phyloP scores from a whole-genome alignment of 1,140 invertebrate species.

The Monochamus saltuarius region DNA sequence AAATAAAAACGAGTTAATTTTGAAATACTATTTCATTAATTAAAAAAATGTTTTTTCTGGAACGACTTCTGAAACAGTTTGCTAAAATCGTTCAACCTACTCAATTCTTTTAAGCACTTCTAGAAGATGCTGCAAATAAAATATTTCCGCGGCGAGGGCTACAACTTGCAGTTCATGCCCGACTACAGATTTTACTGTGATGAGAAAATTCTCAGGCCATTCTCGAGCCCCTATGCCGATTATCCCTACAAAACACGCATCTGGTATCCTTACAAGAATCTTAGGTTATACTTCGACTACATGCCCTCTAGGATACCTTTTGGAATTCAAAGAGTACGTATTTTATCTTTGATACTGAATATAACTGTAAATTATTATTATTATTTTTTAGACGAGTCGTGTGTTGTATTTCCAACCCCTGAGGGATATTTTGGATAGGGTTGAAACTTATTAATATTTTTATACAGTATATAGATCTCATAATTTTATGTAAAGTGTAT shows the following conservation, averaged over 20 bases:
- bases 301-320: slow-evolving; percentile 30
- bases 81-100: not conserved
- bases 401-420: too few relatives aligned
- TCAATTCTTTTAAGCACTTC: not conserved
- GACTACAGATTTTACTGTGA: slow-evolving; percentile 35
- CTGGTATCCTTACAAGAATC: slow-evolving; percentile 30
- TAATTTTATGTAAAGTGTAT: too few relatives aligned
- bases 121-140: slow-evolving; percentile 33
- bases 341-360: not conserved
- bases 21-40: not conserved
- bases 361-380: too few relatives aligned
- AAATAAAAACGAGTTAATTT: too few relatives aligned
- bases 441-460: too few relatives aligned
- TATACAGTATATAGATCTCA: too few relatives aligned
- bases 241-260: slow-evolving; percentile 29
- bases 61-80: not conserved
- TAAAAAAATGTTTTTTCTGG: not conserved
- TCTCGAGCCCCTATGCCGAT: slow-evolving; percentile 25
- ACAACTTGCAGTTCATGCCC: slow-evolving; percentile 32
- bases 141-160: slow-evolving; percentile 33
- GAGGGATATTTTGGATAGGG: too few relatives aligned
- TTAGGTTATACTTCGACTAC: slow-evolving; percentile 28
- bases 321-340: slow-evolving; percentile 29
- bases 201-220: slow-evolving; percentile 30
- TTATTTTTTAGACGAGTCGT: too few relatives aligned